These are phyloP conservation scores for Meteorus cinctellus DNA, from an alignment of 2,888 invertebrate species.

Conservation along the genomic window DNA sequence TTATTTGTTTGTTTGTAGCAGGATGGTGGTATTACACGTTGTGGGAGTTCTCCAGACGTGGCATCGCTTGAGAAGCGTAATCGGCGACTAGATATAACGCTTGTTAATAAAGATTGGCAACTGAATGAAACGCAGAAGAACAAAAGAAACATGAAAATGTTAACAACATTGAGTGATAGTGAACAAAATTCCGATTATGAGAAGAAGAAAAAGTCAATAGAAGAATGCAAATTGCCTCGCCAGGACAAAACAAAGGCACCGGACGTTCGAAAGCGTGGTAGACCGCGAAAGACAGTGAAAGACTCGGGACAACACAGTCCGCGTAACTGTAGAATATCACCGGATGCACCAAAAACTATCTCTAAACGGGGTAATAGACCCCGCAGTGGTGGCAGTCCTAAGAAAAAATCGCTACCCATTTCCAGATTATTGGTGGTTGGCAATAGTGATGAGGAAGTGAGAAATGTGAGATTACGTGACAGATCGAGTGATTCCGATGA, in stretches of 20 bases:
- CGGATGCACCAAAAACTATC: conserved; percentile 60
- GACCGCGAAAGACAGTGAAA: conserved; percentile 75
- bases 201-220: conserved; percentile 66
- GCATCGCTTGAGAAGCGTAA: conserved; percentile 52
- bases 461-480: conserved; percentile 60
- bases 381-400: conserved; percentile 54
- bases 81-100: conserved; percentile 50
- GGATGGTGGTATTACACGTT: conserved; percentile 55
- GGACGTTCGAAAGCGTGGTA: conserved; percentile 73
- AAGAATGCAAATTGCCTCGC: conserved; percentile 57
- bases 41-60: conserved; percentile 63
- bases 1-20: conserved; percentile 36
- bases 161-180: conserved; percentile 72
- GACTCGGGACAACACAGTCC: conserved; percentile 70
- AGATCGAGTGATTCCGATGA: conserved; percentile 71
- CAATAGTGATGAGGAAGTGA: conserved; percentile 72
- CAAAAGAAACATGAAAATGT: conserved; percentile 71
- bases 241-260: conserved; percentile 70
- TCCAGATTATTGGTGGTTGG: conserved; percentile 69
- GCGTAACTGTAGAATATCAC: conserved; percentile 58
- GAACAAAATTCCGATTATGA: conserved; percentile 69
- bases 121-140: conserved; percentile 70
- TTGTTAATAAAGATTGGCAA: conserved; percentile 63
- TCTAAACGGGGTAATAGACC: conserved; percentile 55
- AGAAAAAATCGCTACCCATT: conserved; percentile 72